These are phyloP conservation scores for Erythrocercus mccallii DNA, from an alignment of 2,113 vertebrate species.

Conservation along the genomic window DNA sequence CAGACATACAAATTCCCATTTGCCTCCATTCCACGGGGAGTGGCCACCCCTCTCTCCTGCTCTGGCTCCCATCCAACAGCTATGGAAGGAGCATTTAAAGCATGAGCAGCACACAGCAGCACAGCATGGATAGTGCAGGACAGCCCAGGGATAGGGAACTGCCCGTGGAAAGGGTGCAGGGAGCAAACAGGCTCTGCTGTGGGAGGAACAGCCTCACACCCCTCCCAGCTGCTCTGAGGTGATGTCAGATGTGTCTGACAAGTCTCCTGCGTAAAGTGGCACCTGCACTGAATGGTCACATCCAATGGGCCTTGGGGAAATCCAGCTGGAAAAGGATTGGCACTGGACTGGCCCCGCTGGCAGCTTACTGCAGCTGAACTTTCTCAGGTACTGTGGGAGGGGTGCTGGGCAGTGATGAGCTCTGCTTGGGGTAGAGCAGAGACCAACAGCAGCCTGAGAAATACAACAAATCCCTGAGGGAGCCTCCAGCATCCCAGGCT, in stretches of 20 bases:
- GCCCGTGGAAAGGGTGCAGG: fast-evolving
- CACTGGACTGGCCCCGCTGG: background rate
- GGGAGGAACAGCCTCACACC: background rate
- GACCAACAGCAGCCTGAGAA: background rate
- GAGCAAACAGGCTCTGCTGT: background rate
- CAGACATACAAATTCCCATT: background rate
- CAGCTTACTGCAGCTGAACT: fast-evolving
- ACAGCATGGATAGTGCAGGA: fast-evolving
- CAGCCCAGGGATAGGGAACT: background rate
- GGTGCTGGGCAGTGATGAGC: background rate
- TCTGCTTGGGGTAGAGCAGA: background rate
- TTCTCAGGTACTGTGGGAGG: background rate
- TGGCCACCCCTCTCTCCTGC: background rate
- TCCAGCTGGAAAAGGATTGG: background rate
- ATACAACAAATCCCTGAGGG: background rate
- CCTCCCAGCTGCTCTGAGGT: background rate
- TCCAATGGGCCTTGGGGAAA: background rate
- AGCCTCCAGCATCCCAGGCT: background rate
- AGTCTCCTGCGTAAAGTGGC: fast-evolving
- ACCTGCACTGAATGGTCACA: background rate
- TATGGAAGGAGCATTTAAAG: fast-evolving
- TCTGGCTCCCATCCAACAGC: background rate
- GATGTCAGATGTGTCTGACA: fast-evolving
- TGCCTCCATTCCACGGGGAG: background rate
- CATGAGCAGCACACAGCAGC: background rate